Conservation (phyloP, 2,797 vertebrate species). For the Crocodylus rhombifer region DNA sequence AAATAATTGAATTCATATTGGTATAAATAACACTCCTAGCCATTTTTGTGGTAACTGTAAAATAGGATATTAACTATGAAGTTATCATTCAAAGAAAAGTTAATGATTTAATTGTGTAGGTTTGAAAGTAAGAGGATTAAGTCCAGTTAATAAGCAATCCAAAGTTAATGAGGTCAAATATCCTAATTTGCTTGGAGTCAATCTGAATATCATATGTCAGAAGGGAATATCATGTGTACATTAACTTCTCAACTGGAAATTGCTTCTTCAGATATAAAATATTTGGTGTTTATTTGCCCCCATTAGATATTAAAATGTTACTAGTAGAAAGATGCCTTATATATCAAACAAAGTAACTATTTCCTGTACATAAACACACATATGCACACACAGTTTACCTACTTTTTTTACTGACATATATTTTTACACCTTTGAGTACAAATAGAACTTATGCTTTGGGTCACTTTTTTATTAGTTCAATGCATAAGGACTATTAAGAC, state of each 20-base stretch:
- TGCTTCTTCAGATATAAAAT: neutral
- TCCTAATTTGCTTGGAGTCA: slow-evolving; percentile 40
- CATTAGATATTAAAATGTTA: too few relatives aligned
- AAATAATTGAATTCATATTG: slow-evolving; percentile 45
- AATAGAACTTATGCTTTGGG: neutral
- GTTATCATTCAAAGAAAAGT: slow-evolving; percentile 4
- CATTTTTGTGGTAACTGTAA: slow-evolving; percentile 17
- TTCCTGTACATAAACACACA: neutral
- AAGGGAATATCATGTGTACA: neutral
- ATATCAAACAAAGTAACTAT: too few relatives aligned
- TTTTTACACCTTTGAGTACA: neutral
- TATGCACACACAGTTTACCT: neutral
- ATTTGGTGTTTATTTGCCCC: too few relatives aligned
- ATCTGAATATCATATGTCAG: neutral
- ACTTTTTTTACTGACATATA: neutral
- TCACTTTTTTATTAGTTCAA: neutral
- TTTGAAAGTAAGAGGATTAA: neutral
- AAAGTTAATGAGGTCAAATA: slow-evolving; percentile 5
- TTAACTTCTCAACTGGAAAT: neutral
- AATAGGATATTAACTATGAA: neutral
- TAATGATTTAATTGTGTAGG: slow-evolving; percentile 11
- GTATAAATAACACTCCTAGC: slow-evolving; percentile 1
- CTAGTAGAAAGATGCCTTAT: too few relatives aligned
- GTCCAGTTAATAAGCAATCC: neutral
- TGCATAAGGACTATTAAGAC: neutral